These are phyloP conservation scores for Herminia tarsipennalis DNA, from an alignment of 2,888 invertebrate genomes.

Conservation along the genomic window DNA sequence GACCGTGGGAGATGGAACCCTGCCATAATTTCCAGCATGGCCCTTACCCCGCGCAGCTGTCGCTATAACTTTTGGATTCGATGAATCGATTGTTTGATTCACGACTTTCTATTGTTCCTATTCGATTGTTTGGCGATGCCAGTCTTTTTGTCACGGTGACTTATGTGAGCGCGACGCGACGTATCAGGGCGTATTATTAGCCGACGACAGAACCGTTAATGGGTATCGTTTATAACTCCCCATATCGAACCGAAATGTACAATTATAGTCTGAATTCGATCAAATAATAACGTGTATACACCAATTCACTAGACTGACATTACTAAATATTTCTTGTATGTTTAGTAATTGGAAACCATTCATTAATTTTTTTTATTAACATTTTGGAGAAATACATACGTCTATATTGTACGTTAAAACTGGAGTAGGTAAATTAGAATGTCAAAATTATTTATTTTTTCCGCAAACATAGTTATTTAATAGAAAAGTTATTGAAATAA, in stretches of 20 bases:
- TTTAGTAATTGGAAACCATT: too few relatives aligned
- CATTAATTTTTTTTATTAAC: too few relatives aligned
- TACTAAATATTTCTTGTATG: too few relatives aligned
- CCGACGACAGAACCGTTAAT: constrained; percentile 34
- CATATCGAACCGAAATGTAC: constrained; percentile 28
- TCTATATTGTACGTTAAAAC: too few relatives aligned
- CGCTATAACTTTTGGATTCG: constrained; percentile 66
- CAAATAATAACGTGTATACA: constrained; percentile 4
- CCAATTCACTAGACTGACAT: not conserved
- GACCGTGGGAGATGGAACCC: constrained; percentile 76
- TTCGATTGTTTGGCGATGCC: constrained; percentile 58
- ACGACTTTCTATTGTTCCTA: constrained; percentile 69
- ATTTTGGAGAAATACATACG: too few relatives aligned
- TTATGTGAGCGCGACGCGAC: constrained; percentile 42
- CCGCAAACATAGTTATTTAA: too few relatives aligned
- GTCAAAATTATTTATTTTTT: too few relatives aligned
- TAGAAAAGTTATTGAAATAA: too few relatives aligned
- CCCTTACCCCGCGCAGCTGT: constrained; percentile 72
- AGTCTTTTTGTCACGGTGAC: constrained; percentile 50
- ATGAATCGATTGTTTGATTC: constrained; percentile 80
- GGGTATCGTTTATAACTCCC: constrained; percentile 25
- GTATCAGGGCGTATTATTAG: constrained; percentile 52
- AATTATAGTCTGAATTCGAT: constrained; percentile 23
- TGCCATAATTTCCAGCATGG: constrained; percentile 57
- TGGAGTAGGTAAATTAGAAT: too few relatives aligned